Evolutionary conservation across 2,113 vertebrate species (phyloP).

Genomic region (Grallaria varia): DNA sequence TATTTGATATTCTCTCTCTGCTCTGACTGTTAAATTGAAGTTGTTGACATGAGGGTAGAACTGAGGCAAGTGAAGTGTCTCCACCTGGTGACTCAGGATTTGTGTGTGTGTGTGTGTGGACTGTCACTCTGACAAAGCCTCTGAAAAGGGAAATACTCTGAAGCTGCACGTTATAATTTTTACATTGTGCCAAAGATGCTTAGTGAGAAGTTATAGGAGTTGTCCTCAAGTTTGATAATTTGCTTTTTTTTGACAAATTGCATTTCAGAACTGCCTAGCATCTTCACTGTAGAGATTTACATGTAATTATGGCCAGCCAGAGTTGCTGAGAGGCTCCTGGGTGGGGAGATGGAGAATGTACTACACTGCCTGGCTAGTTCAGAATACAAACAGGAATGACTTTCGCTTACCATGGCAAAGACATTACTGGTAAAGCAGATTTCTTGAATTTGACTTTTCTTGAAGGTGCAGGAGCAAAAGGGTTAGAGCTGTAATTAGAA

Average conservation of each 20-base stretch:
- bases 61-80: not conserved
- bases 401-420: not conserved
- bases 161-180: not conserved
- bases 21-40: not conserved
- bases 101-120: not conserved
- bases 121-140: not conserved
- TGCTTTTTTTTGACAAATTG: no score
- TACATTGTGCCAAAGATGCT: not conserved
- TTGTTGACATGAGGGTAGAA: not conserved
- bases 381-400: not conserved
- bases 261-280: not conserved
- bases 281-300: not conserved
- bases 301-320: not conserved
- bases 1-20: not conserved
- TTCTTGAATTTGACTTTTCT: not conserved
- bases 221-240: not conserved
- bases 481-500: not conserved
- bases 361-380: not conserved
- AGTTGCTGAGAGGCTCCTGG: not conserved
- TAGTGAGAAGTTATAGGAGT: not conserved
- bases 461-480: not conserved
- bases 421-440: not conserved
- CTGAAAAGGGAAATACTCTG: not conserved
- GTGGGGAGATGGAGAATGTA: not conserved
- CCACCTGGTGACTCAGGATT: fast-evolving